Conservation (phyloP, 2,113 vertebrate species). For the Podarcis muralis region DNA sequence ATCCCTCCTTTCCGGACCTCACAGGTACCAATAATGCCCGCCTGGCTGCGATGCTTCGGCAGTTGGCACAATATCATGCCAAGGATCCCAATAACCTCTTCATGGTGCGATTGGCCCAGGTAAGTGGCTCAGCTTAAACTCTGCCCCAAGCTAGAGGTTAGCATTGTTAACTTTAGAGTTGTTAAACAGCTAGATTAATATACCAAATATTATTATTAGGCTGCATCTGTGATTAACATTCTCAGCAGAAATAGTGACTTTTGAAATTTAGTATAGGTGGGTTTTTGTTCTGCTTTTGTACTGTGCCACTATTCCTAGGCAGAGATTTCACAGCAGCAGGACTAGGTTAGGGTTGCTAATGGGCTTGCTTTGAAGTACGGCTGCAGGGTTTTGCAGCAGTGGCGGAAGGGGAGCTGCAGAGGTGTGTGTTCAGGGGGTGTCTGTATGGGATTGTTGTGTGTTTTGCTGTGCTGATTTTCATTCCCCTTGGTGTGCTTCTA, state of each 20-base stretch:
- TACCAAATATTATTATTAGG: neutral
- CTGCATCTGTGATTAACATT: neutral
- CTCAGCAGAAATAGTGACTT: neutral
- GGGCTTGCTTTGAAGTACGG: neutral
- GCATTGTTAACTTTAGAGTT: neutral
- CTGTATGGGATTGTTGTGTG: too few relatives aligned
- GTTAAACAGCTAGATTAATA: neutral
- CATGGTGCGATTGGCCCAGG: slow-evolving; percentile 98
- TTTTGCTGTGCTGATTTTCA: too few relatives aligned
- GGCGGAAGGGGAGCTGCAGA: neutral
- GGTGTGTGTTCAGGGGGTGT: too few relatives aligned
- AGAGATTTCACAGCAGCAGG: neutral
- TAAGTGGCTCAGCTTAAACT: slow-evolving; percentile 27
- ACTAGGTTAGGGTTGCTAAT: neutral
- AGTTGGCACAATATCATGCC: slow-evolving; percentile 96
- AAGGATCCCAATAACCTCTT: slow-evolving; percentile 99
- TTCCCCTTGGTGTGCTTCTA: too few relatives aligned
- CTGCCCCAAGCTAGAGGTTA: fast-evolving
- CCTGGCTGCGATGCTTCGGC: slow-evolving; percentile 94
- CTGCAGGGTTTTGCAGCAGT: neutral
- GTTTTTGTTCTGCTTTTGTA: neutral
- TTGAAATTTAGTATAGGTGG: neutral
- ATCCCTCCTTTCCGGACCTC: neutral
- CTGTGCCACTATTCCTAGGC: neutral
- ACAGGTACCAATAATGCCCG: slow-evolving; percentile 97